Percentiles rank a stretch among this genome's conserved stretches.
Evolutionary conservation across 2,113 vertebrate species (phyloP).

Genomic region (Anolis carolinensis): DNA sequence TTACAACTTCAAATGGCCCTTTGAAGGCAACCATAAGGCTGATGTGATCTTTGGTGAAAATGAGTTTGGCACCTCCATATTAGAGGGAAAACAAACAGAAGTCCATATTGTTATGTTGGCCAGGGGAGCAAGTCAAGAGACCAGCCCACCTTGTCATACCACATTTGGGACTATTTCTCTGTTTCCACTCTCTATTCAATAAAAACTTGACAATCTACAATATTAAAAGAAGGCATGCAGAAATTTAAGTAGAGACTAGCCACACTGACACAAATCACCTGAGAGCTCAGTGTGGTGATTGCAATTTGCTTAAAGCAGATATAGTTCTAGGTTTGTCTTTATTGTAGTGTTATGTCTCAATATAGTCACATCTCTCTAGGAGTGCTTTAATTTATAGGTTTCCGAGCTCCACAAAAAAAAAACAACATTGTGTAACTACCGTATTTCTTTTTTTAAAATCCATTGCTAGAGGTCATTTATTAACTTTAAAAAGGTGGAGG

Average conservation of each 20-base stretch:
- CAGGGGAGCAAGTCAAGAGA: neutral
- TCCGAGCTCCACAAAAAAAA: too few species aligned
- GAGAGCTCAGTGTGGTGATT: slow-evolving; percentile 16
- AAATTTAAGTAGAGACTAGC: neutral
- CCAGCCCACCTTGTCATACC: too few species aligned
- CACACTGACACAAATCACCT: slow-evolving; percentile 1
- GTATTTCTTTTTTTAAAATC: neutral
- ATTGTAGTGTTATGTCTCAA: slow-evolving; percentile 36
- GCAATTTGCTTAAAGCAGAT: slow-evolving; percentile 32
- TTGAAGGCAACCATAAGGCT: too few species aligned
- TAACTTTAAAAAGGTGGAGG: too few species aligned
- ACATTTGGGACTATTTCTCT: too few species aligned
- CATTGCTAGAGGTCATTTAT: too few species aligned
- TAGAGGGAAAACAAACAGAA: neutral
- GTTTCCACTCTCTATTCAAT: neutral
- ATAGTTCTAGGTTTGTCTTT: slow-evolving; percentile 39
- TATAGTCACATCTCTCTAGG: slow-evolving; percentile 8
- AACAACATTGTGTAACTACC: too few species aligned
- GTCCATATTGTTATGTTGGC: neutral
- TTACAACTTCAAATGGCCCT: too few species aligned
- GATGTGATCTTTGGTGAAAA: too few species aligned
- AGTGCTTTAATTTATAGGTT: too few species aligned
- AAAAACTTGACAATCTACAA: neutral
- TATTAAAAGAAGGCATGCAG: neutral
- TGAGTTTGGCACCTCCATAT: too few species aligned